Conservation (phyloP, 2,797 vertebrate genomes). For the Spinus olivaceus region DNA sequence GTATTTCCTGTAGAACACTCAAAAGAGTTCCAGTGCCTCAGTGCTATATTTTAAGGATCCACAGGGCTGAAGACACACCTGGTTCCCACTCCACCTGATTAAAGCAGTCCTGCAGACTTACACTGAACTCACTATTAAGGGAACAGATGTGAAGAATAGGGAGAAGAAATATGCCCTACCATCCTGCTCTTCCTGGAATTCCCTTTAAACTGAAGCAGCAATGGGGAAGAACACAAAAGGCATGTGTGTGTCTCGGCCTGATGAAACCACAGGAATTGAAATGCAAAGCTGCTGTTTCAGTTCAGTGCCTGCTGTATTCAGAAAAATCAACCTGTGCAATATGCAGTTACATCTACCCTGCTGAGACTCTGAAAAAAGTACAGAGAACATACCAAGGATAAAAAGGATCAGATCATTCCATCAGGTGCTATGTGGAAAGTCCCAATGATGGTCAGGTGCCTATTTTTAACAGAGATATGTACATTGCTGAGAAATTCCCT, state of each 20-base stretch:
- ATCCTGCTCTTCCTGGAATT: background rate
- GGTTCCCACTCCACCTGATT: background rate
- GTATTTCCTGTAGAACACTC: background rate
- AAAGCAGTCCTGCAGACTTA: background rate
- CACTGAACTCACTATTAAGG: background rate
- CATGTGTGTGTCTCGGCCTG: fast-evolving
- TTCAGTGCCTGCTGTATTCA: fast-evolving
- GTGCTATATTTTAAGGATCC: background rate
- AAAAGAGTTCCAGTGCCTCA: background rate
- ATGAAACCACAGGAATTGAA: background rate
- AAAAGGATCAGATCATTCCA: background rate
- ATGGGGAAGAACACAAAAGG: background rate
- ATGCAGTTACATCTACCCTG: background rate
- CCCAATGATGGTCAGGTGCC: background rate
- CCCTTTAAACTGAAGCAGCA: background rate
- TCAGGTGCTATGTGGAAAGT: background rate
- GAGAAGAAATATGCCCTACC: background rate
- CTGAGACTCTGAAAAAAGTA: background rate
- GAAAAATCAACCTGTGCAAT: background rate
- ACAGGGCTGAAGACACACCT: background rate
- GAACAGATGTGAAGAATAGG: background rate
- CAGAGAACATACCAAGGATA: background rate
- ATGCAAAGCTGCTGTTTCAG: background rate
- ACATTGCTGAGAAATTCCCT: background rate
- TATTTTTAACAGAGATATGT: background rate